Conservation (phyloP, 2,888 invertebrate genomes). For the Cephus runcator region DNA sequence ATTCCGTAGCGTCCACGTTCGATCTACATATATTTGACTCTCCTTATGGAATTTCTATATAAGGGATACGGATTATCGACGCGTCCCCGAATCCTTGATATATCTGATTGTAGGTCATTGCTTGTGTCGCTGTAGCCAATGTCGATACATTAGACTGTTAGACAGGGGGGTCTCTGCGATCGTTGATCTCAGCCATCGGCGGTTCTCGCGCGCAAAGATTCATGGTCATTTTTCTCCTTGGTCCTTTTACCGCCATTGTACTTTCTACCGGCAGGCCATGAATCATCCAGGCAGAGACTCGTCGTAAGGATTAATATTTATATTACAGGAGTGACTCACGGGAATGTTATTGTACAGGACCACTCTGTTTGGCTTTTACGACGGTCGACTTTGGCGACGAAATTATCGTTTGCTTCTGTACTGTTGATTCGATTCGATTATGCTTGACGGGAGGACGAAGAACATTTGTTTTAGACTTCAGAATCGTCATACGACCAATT, state of each 20-base stretch:
- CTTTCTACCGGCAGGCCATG: not conserved
- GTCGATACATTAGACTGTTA: not conserved
- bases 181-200: not conserved
- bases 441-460: not conserved
- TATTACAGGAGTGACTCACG: not conserved
- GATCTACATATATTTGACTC: no score
- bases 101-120: not conserved
- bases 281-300: not conserved
- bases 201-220: not conserved
- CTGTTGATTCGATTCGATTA: not conserved
- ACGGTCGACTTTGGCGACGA: not conserved
- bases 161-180: not conserved
- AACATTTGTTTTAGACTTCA: not conserved
- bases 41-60: no score
- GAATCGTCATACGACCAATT: not conserved
- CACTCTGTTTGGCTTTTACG: not conserved
- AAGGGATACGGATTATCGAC: not conserved
- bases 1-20: no score
- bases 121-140: not conserved
- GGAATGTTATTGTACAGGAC: not conserved
- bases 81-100: not conserved
- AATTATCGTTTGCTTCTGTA: not conserved
- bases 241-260: not conserved
- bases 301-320: not conserved
- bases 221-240: not conserved